A percentile compares a stretch with the other conserved stretches of the same genome.
These are phyloP conservation scores for Drosophila siamana DNA, from an alignment of 2,888 invertebrate genomes.

Conservation along the genomic window DNA sequence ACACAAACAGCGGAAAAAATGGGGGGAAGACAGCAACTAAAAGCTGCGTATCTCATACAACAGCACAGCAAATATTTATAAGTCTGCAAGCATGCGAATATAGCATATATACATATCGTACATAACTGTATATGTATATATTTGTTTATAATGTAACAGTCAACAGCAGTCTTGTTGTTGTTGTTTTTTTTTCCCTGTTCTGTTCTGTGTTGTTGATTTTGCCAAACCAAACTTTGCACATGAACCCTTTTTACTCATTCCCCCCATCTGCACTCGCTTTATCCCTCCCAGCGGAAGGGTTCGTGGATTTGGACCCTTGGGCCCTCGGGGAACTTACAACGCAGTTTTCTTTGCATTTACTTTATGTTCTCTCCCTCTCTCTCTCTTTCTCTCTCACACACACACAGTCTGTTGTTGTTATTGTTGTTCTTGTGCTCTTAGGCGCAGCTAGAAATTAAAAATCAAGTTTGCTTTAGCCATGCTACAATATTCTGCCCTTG, in stretches of 20 bases:
- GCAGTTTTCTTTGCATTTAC: slow-evolving; percentile 65
- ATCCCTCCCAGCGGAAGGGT: slow-evolving; percentile 39
- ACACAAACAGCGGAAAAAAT: slow-evolving; percentile 53
- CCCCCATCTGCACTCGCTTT: too few relatives aligned
- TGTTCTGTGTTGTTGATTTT: slow-evolving; percentile 71
- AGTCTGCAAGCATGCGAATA: slow-evolving; percentile 36
- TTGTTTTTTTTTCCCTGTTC: slow-evolving; percentile 16
- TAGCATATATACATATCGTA: slow-evolving; percentile 19
- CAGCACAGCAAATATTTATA: slow-evolving; percentile 73
- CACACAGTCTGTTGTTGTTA: not conserved
- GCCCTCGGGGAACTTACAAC: slow-evolving; percentile 36
- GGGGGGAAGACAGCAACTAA: slow-evolving; percentile 46
- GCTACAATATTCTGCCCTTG: slow-evolving; percentile 43
- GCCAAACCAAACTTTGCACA: slow-evolving; percentile 74
- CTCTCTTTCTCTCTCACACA: too few relatives aligned
- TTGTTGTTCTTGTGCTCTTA: slow-evolving; percentile 22
- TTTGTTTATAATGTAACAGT: slow-evolving; percentile 74
- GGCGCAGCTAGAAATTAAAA: slow-evolving; percentile 67
- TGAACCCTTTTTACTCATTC: slow-evolving; percentile 64
- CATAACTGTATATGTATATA: slow-evolving; percentile 46
- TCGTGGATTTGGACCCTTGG: slow-evolving; percentile 13
- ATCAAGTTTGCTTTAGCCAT: slow-evolving; percentile 61
- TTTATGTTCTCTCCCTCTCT: slow-evolving; percentile 6
- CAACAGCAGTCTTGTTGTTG: slow-evolving; percentile 11
- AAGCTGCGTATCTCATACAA: slow-evolving; percentile 67